These are phyloP conservation scores for Cosmia trapezina DNA, from an alignment of 2,888 invertebrate species.

Conservation along the genomic window DNA sequence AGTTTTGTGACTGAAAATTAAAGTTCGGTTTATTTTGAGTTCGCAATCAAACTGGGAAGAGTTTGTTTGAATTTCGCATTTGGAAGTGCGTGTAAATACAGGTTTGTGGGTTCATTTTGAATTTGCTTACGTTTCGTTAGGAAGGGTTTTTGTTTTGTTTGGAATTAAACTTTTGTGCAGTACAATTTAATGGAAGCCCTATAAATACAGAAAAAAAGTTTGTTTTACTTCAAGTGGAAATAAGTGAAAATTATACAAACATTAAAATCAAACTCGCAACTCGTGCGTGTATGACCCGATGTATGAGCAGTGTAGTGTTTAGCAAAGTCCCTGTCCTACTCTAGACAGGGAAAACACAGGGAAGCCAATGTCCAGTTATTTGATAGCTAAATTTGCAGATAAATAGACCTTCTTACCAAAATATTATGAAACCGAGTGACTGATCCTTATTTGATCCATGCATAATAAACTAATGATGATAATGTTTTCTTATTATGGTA, in stretches of 20 bases:
- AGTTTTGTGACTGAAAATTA: constrained; percentile 77
- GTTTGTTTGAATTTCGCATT: constrained; percentile 66
- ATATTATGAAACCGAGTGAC: background rate
- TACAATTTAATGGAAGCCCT: background rate
- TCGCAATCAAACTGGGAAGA: constrained; percentile 64
- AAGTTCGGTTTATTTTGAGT: constrained; percentile 70
- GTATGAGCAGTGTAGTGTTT: background rate
- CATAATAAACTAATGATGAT: background rate
- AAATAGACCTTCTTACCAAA: background rate
- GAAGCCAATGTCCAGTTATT: background rate
- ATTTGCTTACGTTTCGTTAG: constrained; percentile 55
- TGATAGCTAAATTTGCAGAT: background rate
- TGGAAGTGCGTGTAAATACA: constrained; percentile 67
- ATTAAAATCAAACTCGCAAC: background rate
- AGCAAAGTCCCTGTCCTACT: too few species aligned
- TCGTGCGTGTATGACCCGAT: too few species aligned
- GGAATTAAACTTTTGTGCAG: constrained; percentile 11
- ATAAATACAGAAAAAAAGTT: background rate
- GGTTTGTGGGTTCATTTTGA: constrained; percentile 65
- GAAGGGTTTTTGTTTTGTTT: constrained; percentile 43
- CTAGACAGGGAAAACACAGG: background rate
- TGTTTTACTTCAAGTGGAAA: background rate
- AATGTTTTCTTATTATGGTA: background rate
- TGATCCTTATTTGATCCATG: background rate
- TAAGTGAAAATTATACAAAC: background rate